Conservation (phyloP, 2,888 invertebrate species). For the Drepana falcataria region DNA sequence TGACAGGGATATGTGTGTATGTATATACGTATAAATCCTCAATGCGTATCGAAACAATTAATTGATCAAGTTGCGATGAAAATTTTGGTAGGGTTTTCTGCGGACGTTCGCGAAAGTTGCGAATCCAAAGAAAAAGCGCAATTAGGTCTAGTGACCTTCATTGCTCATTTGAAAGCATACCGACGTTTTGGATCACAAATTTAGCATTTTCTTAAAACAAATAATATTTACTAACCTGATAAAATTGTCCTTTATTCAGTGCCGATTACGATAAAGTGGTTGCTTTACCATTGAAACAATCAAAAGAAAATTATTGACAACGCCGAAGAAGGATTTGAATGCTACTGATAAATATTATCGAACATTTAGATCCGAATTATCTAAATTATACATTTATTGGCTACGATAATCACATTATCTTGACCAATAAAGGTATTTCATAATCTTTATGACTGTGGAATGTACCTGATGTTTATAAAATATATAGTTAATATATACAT, state of each 20-base stretch:
- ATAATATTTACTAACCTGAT: slow-evolving; percentile 26
- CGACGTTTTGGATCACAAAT: no score
- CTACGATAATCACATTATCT: background rate
- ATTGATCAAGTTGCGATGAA: no score
- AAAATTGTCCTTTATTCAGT: slow-evolving; percentile 34
- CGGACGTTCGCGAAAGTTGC: no score
- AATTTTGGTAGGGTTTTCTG: no score
- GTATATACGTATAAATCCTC: no score
- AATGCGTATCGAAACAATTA: no score
- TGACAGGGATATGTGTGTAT: no score
- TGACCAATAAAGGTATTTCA: background rate
- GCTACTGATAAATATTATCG: slow-evolving; percentile 10
- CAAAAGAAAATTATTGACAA: slow-evolving; percentile 4
- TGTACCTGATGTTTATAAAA: background rate
- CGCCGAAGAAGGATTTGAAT: slow-evolving; percentile 8
- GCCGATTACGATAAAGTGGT: slow-evolving; percentile 15
- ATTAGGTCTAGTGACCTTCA: no score
- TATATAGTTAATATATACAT: no score
- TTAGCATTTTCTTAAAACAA: background rate
- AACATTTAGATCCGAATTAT: background rate
- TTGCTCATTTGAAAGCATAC: no score
- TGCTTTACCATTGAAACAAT: background rate
- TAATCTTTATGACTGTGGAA: background rate
- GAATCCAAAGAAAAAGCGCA: no score
- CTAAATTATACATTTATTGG: slow-evolving; percentile 7